A percentile compares a stretch with the other conserved stretches of the same genome.
Conservation (phyloP, 2,797 vertebrate species). For the Malurus splendens region DNA sequence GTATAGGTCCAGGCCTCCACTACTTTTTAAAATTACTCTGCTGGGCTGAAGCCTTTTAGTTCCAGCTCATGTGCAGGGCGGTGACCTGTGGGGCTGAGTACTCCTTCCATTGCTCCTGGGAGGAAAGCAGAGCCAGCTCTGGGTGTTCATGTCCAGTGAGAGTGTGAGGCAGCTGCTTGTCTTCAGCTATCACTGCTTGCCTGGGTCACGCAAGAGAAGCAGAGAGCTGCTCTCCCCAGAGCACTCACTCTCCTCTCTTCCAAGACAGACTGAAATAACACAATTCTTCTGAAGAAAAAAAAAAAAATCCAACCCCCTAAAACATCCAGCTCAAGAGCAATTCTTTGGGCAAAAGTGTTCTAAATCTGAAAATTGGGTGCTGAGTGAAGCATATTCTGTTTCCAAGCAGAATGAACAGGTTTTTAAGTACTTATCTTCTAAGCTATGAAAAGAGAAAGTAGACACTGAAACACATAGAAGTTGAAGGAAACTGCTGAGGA, state of each 20-base stretch:
- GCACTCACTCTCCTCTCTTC: accelerated
- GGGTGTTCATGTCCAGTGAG: not conserved
- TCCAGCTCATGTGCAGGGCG: not conserved
- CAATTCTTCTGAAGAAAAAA: not conserved
- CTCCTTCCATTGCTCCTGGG: not conserved
- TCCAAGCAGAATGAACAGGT: not conserved
- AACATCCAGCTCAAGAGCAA: not conserved
- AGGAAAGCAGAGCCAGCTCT: not conserved
- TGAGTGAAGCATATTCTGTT: not conserved
- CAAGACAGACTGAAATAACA: not conserved
- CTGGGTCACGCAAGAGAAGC: not conserved
- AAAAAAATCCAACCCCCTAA: not conserved
- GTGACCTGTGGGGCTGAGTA: not conserved
- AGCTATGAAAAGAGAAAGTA: not conserved
- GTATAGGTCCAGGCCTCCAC: not conserved
- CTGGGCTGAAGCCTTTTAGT: not conserved
- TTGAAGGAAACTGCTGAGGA: not conserved
- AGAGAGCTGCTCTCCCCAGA: not conserved
- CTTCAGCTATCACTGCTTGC: not conserved
- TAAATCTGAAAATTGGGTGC: not conserved
- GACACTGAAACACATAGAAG: not conserved
- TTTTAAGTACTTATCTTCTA: not conserved
- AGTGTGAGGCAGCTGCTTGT: not conserved
- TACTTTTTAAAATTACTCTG: not conserved
- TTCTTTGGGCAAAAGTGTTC: not conserved